Evolutionary conservation across 2,113 vertebrate genomes (phyloP), one percentile per base, ranked within the genome.

Genomic region (Nothoprocta perdicaria): DNA sequence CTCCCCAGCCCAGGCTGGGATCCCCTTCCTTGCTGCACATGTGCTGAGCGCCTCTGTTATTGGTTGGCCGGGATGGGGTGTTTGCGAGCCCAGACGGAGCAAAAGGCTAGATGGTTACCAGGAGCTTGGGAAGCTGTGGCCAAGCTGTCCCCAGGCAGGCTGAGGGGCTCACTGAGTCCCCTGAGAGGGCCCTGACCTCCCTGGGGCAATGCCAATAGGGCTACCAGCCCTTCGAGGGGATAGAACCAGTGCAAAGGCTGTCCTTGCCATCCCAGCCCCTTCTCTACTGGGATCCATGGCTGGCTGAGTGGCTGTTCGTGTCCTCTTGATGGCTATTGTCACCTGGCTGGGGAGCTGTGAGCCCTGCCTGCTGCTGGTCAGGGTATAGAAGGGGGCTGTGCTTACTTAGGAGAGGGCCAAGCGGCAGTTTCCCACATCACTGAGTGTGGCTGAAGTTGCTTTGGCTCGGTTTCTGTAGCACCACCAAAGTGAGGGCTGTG

Each of bases 11-110:
- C 31, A 16, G 67, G 88, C 61, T 41, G 93, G 94, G 89, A 86
- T 90, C 93, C 91, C 91, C 91, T 72, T 96, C 94, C 89, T 48
- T 81, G 17, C 61, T 4, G 77, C 73, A 5, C 80, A 14, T 50
- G 86, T 61, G 80, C 43, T 0, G 69, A 81, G 91, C 33, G 38
- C 38, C 71, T 84, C 45, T 35, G 0, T 55, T 38, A 72, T 75
- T 72, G 80, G 24, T 76, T 84, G 93, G 87, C 84, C 5, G 58
- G 74, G 6, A 10, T 11, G 9, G 12, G 41, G 69, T 48, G 11
- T 79, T 90, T 43, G 93, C 66, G 33, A 92, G 94, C 95, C 66
- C 78, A 76, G 94, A 62, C 48, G 0, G 45, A 7, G 50, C 3
- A n/a, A 68, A 76, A 57, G 66, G 53, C 17, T 92, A 52, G 86